phyloP scores from a whole-genome alignment of 2,797 vertebrate species.

The Somateria mollissima region DNA sequence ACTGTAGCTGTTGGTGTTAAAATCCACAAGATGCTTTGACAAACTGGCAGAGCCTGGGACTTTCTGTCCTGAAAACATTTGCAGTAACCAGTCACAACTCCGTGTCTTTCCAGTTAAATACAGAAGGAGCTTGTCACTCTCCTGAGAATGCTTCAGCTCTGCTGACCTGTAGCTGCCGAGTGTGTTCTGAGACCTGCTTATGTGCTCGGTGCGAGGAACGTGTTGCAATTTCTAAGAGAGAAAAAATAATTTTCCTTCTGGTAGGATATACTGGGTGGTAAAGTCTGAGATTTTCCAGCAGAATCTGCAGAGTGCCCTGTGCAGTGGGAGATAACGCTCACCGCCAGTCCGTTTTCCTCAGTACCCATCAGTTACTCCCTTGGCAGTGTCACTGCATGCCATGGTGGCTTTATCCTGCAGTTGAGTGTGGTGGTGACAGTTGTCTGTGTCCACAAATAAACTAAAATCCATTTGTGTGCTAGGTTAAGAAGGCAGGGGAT shows the following conservation, averaged over 20 bases:
- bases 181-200: background rate
- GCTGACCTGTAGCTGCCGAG: background rate
- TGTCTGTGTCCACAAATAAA: background rate
- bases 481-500: background rate
- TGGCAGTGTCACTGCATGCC: background rate
- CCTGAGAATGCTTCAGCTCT: background rate
- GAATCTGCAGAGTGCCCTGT: background rate
- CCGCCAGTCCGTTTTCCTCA: background rate
- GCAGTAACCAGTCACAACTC: slow-evolving; percentile 31
- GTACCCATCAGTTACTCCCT: background rate
- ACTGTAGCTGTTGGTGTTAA: slow-evolving; percentile 33
- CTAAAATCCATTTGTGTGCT: background rate
- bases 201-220: background rate
- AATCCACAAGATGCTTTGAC: slow-evolving; percentile 36
- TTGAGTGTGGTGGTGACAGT: background rate
- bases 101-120: slow-evolving; percentile 21
- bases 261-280: background rate
- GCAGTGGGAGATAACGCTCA: background rate
- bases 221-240: background rate
- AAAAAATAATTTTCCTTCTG: background rate
- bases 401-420: background rate
- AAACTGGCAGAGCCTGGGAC: slow-evolving; percentile 24
- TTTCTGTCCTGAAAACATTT: slow-evolving; percentile 47
- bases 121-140: slow-evolving; percentile 7
- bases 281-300: background rate